Conservation (phyloP, 1,140 invertebrate species). For the Penaeus japonicus region DNA sequence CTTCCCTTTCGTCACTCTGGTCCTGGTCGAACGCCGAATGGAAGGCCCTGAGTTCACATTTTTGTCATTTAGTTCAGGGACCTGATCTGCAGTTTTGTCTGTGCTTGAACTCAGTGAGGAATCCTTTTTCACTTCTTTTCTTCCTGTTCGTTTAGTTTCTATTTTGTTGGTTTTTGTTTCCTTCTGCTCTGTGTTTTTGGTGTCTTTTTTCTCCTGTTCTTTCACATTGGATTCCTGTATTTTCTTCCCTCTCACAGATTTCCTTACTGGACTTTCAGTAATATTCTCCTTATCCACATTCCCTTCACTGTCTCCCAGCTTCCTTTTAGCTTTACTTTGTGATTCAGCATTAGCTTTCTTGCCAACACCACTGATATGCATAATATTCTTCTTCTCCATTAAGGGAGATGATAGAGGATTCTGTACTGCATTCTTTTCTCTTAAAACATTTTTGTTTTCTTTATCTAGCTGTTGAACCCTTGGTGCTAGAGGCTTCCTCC, state of each 20-base stretch:
- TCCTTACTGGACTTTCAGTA: not conserved
- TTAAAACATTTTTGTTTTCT: not conserved
- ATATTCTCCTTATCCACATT: constrained; percentile 20
- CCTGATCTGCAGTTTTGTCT: too few species aligned
- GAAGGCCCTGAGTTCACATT: too few species aligned
- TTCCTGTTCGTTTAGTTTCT: too few species aligned
- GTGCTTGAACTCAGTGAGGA: too few species aligned
- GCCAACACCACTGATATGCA: too few species aligned
- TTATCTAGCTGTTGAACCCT: not conserved
- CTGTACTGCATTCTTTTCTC: not conserved
- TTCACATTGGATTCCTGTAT: not conserved
- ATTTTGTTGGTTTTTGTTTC: not conserved
- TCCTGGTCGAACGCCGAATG: too few species aligned
- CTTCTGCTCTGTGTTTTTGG: not conserved
- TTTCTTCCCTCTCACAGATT: not conserved
- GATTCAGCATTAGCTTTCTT: not conserved
- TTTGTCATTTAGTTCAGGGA: too few species aligned
- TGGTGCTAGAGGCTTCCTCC: too few species aligned
- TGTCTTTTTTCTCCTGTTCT: not conserved
- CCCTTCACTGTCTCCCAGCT: not conserved
- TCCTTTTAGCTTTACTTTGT: not conserved
- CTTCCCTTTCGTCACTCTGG: too few species aligned
- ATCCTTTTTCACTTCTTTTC: too few species aligned
- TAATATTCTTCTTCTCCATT: not conserved
- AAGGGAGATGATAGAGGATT: not conserved